A percentile compares a stretch with the other conserved stretches of the same genome.
phyloP scores from a whole-genome alignment of 2,888 invertebrate genomes.

The Laspeyria flexula region DNA sequence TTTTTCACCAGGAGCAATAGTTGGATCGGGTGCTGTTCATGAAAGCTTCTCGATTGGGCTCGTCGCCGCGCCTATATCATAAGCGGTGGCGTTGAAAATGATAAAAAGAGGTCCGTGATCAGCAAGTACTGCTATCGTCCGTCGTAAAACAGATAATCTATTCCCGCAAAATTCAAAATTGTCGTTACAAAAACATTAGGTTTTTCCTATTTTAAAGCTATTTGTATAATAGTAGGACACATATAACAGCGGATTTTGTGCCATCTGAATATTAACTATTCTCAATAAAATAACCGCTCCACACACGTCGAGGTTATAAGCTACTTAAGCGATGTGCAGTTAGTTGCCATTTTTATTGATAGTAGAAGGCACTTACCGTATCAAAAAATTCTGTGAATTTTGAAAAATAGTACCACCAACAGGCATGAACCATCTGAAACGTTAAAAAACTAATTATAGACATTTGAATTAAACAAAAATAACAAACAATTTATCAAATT shows the following conservation, averaged over 20 bases:
- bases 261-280: constrained; percentile 16
- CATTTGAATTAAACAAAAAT: constrained; percentile 2
- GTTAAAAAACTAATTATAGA: constrained; percentile 6
- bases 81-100: too few species aligned
- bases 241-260: constrained; percentile 10
- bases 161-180: too few species aligned
- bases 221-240: constrained; percentile 10
- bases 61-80: too few species aligned
- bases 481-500: background rate
- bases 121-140: too few species aligned
- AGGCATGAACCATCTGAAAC: constrained; percentile 95
- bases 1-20: too few species aligned
- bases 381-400: constrained; percentile 98
- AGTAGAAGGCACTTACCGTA: constrained; percentile 89
- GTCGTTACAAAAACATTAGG: background rate
- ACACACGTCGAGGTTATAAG: constrained; percentile 17
- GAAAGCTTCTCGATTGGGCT: too few species aligned
- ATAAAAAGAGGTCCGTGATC: too few species aligned
- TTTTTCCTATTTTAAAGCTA: constrained; percentile 1
- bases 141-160: too few species aligned
- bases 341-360: constrained; percentile 4
- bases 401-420: constrained; percentile 98
- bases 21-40: too few species aligned
- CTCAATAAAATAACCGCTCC: constrained; percentile 13
- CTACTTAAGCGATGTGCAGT: constrained; percentile 15